These are phyloP conservation scores for Hyaena hyaena DNA, from an alignment of 2,113 vertebrate species.

Conservation along the genomic window DNA sequence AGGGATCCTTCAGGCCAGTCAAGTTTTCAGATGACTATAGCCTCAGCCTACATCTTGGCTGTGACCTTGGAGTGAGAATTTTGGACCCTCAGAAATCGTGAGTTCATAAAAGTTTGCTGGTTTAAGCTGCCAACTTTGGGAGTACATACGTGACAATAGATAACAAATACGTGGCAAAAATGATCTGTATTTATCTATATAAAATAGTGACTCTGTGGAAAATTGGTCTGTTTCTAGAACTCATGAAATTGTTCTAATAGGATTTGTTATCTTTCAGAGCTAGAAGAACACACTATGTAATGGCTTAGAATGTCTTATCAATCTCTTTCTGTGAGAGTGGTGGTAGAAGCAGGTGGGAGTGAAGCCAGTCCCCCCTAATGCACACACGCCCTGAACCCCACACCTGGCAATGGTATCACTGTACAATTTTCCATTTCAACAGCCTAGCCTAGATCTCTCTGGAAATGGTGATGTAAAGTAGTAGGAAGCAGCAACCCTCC, in stretches of 20 bases:
- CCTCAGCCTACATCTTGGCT: neutral
- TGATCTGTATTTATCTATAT: neutral
- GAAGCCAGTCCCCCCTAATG: neutral
- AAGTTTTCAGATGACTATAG: neutral
- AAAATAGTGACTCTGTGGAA: neutral
- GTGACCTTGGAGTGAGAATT: neutral
- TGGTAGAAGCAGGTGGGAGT: neutral
- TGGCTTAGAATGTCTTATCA: neutral
- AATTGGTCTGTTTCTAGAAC: neutral
- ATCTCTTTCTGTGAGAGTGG: neutral
- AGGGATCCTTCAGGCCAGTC: neutral
- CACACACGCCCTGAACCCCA: neutral
- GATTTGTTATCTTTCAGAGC: neutral
- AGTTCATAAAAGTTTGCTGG: neutral
- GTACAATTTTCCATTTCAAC: neutral
- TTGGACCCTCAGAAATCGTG: neutral
- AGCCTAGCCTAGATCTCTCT: neutral
- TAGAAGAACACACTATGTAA: neutral
- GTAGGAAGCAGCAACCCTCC: neutral
- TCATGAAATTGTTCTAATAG: neutral
- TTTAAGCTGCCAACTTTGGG: neutral
- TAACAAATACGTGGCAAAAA: neutral
- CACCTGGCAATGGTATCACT: neutral
- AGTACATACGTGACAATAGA: neutral
- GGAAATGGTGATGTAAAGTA: neutral